Base-by-base conservation (phyloP, 2,888 invertebrate species). In the Stomorhina lunata region DNA sequence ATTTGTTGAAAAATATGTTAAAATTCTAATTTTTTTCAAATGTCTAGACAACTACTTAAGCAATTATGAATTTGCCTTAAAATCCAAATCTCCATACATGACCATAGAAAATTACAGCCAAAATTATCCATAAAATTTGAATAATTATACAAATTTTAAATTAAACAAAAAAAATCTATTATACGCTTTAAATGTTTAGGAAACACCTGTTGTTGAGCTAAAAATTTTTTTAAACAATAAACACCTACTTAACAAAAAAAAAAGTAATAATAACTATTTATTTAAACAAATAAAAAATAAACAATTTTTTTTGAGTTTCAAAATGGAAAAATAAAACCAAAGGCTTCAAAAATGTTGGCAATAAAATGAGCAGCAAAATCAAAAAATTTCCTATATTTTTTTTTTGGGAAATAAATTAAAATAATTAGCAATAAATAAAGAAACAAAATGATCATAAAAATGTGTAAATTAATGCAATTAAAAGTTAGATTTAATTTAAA, bases 191-290 rank as follows among this genome's bases (percentile, higher is more conserved):
- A 65, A 45, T 53, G n/a, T n/a, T n/a, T 37, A 40, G n/a, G 12
- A 45, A 69, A 63, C 69, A 80, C 75, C 65, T 55, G 50, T 79
- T 72, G 59, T 10, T 5, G 12, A 34, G 20, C 43, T 40, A 20
- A 45, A 55, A 59, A 72, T 40, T 40, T 6, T 63, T 78, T 3
- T 20, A 45, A 29, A 72, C 48, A 77, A 71, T 45, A 69, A 69
- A 69, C 61, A 69, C 69, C 61, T 43, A 78, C 77, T 78, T 69
- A 53, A 50, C 22, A 68, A 40, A 48, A 66, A 66, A 34, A 66
- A 59, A 22, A 9, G 17, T 50, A 29, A 48, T 37, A 63, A 34
- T 7, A 69, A 43, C 25, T 15, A 27, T 27, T n/a, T 25, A 78
- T 22, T 17, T 17, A 22, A 71, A 45, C 45, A 55, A 78, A 78